Base-by-base conservation (phyloP, 2,888 invertebrate species). In the Lacanobia oleracea region DNA sequence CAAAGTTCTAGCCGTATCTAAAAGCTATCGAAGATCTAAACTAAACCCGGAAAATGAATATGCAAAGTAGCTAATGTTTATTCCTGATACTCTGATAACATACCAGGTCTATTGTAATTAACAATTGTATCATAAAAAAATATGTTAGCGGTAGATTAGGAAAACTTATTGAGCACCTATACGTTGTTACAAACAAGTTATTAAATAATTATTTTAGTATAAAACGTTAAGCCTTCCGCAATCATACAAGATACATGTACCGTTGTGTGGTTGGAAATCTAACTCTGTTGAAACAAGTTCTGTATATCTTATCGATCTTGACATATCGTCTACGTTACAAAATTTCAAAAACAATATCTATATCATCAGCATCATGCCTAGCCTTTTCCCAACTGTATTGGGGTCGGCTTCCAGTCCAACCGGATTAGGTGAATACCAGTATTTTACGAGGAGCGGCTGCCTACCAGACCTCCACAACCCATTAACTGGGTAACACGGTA, bases 221-320 rank as follows among this genome's bases (percentile, higher is more conserved):
- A 68, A 75, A 68, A 57, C 33, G 21, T 27, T 54, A 68, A 77
- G 51, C 81, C 64, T 75, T 81, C 81, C 65, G 57, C 64, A 70
- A 76, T 57, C 65, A 66, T 53, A 50, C 62, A 56, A 27, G 50
- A 53, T 56, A 67, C 53, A 71, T 64, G 43, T 37, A 60, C 59
- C 43, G 62, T 64, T 72, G 50, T 78, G 51, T 72, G 72, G 56
- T 76, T 75, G 16, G 54, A 67, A 63, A 67, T 67, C 43, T 63
- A 72, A 77, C 53, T 27, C 50, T 50, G 37, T 18, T 60, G 43
- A 43, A 60, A 62, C 27, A 18, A 45, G 50, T 78, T 62, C 75
- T 61, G 21, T 50, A 54, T 23, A n/a, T 77, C 48, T 23, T 77
- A 69, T 60, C 69, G n/a, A 77, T 61, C 37, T 43, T 43, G 40